Base-by-base conservation (phyloP, 2,797 vertebrate genomes). In the Pristis pectinata region DNA sequence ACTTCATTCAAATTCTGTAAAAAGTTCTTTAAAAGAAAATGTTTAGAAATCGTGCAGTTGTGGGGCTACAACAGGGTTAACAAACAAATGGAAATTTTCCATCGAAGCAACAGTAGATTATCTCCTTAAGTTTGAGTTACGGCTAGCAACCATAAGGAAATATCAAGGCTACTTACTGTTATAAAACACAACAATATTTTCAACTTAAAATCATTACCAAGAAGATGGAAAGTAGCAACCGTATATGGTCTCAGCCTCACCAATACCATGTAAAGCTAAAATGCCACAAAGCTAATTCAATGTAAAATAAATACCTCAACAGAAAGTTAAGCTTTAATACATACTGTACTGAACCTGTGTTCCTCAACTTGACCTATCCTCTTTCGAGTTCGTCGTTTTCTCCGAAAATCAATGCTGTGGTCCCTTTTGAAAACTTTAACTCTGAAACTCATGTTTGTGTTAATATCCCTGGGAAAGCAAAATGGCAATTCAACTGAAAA, bases 391-490 rank as follows among this genome's bases (percentile, higher is more conserved):
- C 97, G 98, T 56, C 96, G 96, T 97, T 97, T 99, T 97, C 95
- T 99, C 97, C 98, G 96, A 96, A 99, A 98, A 76, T 98, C 97
- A 61, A 95, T 95, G 95, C 97, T 98, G 96, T 97, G 96, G 95
- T 98, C 97, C 95, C 94, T 96, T 95, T 95, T 97, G 96, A 98
- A 98, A 95, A 96, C 96, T 96, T 97, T 98, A 95, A 97, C 98
- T 95, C 98, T 97, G 96, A 99, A 99, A 96, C 99, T 99, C 99
- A 99, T 99, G 83, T 95, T 95, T 94, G 95, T 53, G 72, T 56
- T 95, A 94, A 59, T 95, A 95, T n/a, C 94, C 91, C 87, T 95
- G 94, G 59, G 76, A 95, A 96, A 89, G 59, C n/a, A 34, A 93
- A 93, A 74, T 72, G 94, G 79, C 95, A 94, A 87, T 95, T 95